Base-by-base conservation (phyloP, 2,888 invertebrate genomes). In the Andrena chrysosceles region DNA sequence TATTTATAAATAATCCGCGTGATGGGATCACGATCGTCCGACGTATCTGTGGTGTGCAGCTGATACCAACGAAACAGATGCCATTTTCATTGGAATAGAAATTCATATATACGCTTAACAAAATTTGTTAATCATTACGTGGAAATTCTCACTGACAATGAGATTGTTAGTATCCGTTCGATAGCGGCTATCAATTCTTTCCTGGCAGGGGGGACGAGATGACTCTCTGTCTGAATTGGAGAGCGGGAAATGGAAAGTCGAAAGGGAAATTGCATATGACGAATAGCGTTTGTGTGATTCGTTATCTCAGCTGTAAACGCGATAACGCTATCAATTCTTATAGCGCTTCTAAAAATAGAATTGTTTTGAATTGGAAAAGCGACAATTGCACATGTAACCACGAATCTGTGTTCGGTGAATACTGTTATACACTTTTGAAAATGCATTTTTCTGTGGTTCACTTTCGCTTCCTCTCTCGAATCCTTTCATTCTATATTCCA, bases 321-420 rank as follows among this genome's bases (percentile, higher is more conserved):
- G 80, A 80, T 80, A 80, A 77, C 35, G 64, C 1, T 77, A 70
- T 71, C 79, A 13, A 33, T 20, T 20, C n/a, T 6, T 59, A 63
- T 29, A 10, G 48, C 49, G n/a, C 10, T 8, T 49, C 77, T 69
- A 69, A 23, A 69, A 77, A 69, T 76, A 78, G 54, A 20, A n/a
- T 13, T 35, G 31, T n/a, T 42, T n/a, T 13, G 2, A 31, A 52
- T 59, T 31, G 23, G n/a, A 75, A 29, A 48, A 48, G 26, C n/a
- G 31, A 54, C 29, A 31, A 56, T 23, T 23, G 23, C 35, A n/a
- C 23, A 31, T 23, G 10, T 23, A 42, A 31, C 60, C n/a, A 20
- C n/a, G 48, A 74, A 29, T 54, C n/a, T 10, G 5, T 23, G 23
- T 23, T 54, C 20, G 23, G 23, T 1, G 68, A 68, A 68, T 52